These are phyloP conservation scores for Ageneiosus marmoratus DNA, from an alignment of 2,113 vertebrate genomes.

Conservation along the genomic window DNA sequence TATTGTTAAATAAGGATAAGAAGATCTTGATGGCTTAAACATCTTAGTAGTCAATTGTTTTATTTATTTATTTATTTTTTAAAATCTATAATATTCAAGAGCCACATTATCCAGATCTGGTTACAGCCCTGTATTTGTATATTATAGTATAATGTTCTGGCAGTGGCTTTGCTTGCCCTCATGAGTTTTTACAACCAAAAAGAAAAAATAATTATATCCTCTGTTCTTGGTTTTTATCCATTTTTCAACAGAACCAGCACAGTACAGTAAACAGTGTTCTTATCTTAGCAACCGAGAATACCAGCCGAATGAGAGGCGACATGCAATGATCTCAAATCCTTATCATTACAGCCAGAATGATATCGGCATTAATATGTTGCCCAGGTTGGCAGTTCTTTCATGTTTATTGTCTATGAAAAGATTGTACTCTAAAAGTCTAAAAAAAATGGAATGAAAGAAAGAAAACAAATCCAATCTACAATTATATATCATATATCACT, in stretches of 20 bases:
- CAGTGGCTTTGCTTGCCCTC: background rate
- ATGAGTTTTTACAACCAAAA: background rate
- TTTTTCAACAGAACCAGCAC: constrained; percentile 50
- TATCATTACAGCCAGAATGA: background rate
- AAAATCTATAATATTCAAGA: background rate
- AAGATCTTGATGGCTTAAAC: background rate
- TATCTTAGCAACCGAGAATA: constrained; percentile 68
- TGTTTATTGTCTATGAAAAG: background rate
- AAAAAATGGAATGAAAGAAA: background rate
- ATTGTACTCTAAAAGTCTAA: background rate
- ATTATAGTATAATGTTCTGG: background rate
- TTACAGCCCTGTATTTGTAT: background rate
- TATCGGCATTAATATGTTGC: background rate
- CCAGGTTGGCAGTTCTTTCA: background rate
- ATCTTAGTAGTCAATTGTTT: background rate
- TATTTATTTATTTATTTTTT: too few relatives aligned
- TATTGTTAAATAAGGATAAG: background rate
- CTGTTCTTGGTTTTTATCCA: constrained; percentile 48
- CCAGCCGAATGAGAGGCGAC: constrained; percentile 64
- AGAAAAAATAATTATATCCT: constrained; percentile 11
- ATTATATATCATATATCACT: background rate
- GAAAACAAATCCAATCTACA: background rate
- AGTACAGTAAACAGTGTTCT: constrained; percentile 60
- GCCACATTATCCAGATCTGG: background rate
- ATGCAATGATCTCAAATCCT: constrained; percentile 52